Conservation (phyloP, 2,797 vertebrate species). For the Potorous gilbertii region DNA sequence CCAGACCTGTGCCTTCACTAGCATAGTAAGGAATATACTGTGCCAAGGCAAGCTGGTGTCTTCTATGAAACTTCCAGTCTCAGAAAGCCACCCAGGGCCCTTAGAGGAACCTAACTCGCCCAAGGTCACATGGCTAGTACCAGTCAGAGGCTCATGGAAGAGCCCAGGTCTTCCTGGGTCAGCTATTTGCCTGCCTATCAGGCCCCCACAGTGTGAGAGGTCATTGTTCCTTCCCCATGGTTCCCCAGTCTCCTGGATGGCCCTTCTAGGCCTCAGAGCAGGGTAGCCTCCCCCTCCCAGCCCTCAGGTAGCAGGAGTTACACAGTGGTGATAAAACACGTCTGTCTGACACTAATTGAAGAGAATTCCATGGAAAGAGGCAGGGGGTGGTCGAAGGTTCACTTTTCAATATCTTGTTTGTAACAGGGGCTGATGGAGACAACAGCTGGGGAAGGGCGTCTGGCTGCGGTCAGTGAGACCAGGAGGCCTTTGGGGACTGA, state of each 20-base stretch:
- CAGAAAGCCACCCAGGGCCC: background rate
- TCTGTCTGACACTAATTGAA: slow-evolving; percentile 82
- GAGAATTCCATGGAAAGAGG: slow-evolving; percentile 85
- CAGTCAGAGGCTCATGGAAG: background rate
- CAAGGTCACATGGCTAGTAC: background rate
- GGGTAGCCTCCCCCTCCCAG: background rate
- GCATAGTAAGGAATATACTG: background rate
- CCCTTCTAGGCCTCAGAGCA: background rate
- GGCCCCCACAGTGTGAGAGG: background rate
- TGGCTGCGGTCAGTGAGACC: slow-evolving; percentile 74
- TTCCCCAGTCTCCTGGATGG: background rate
- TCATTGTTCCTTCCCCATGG: background rate
- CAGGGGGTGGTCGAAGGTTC: slow-evolving; percentile 81
- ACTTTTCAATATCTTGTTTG: slow-evolving; percentile 90
- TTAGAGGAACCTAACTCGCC: background rate
- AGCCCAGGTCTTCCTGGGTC: background rate
- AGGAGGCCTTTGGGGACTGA: background rate
- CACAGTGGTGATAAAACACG: slow-evolving; percentile 80
- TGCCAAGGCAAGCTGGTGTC: background rate
- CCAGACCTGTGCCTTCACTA: background rate
- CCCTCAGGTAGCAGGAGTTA: background rate
- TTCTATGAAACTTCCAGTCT: background rate
- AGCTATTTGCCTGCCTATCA: background rate
- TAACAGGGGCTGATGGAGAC: slow-evolving; percentile 83
- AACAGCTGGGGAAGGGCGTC: slow-evolving; percentile 86